Conservation (phyloP, 2,888 invertebrate genomes). For the Ichneumoninae sp. region DNA sequence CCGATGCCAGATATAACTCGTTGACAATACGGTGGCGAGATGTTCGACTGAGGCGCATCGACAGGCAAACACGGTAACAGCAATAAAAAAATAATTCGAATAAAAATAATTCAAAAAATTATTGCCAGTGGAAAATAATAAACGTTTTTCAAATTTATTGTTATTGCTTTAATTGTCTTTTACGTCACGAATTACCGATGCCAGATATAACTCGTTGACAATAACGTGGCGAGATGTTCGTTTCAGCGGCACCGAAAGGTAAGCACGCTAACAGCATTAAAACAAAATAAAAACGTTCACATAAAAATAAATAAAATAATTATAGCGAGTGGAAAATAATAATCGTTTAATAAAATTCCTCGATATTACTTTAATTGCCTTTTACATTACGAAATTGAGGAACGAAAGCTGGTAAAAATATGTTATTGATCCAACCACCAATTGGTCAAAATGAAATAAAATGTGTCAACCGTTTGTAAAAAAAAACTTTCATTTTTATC, state of each 20-base stretch:
- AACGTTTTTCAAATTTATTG: not conserved
- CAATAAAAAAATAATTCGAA: not conserved
- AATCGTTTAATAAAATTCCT: not conserved
- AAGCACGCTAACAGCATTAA: conserved; percentile 23
- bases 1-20: conserved; percentile 24
- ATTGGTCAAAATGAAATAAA: too few species aligned
- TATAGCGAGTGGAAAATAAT: not conserved
- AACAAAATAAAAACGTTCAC: not conserved
- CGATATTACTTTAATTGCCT: not conserved
- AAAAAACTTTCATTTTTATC: too few species aligned
- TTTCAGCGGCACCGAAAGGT: conserved; percentile 1
- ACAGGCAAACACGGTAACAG: conserved; percentile 6
- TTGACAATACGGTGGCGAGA: not conserved
- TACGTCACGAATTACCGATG: conserved; percentile 37
- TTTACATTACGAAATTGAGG: not conserved
- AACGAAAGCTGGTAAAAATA: too few species aligned
- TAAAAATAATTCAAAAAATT: conserved; percentile 5
- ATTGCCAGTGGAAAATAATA: not conserved
- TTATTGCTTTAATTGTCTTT: not conserved
- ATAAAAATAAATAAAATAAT: not conserved
- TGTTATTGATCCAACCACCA: too few species aligned
- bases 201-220: conserved; percentile 19
- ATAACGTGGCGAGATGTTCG: not conserved
- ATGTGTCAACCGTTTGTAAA: too few species aligned
- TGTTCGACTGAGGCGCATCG: conserved; percentile 3